Percentiles rank a stretch among this genome's conserved stretches.
These are phyloP conservation scores for Acromyrmex charruanus DNA, from an alignment of 1,140 invertebrate species.

Conservation along the genomic window DNA sequence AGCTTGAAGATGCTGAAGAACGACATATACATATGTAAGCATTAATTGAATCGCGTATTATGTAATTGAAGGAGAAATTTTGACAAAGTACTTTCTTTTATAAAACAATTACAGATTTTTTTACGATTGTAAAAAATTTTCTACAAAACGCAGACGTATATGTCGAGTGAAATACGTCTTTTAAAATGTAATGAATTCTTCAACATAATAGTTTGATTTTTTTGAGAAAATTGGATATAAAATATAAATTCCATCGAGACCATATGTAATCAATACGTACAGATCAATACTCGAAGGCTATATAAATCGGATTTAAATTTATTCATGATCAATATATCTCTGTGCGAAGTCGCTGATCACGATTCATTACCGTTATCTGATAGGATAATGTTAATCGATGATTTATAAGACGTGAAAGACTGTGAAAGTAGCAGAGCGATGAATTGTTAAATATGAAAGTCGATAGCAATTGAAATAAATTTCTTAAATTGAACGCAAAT, in stretches of 20 bases:
- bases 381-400: slow-evolving; percentile 39
- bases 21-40: neutral
- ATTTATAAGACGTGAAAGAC: slow-evolving; percentile 38
- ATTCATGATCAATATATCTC: slow-evolving; percentile 47
- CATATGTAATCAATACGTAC: neutral
- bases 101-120: neutral
- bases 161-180: neutral
- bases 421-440: neutral
- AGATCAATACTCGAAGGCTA: neutral
- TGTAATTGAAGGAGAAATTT: slow-evolving; percentile 30
- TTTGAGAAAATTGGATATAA: neutral
- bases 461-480: slow-evolving; percentile 30
- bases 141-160: neutral
- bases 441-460: slow-evolving; percentile 34
- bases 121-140: neutral
- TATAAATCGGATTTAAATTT: slow-evolving; percentile 52
- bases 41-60: slow-evolving; percentile 44
- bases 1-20: slow-evolving; percentile 17
- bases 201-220: neutral
- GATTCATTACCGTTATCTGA: slow-evolving; percentile 51
- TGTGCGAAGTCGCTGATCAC: slow-evolving; percentile 25
- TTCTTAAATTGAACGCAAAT: slow-evolving; percentile 8
- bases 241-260: neutral
- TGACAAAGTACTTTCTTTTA: neutral
- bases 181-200: neutral